Conservation (phyloP, 2,888 invertebrate genomes). For the Tribolium freemani region DNA sequence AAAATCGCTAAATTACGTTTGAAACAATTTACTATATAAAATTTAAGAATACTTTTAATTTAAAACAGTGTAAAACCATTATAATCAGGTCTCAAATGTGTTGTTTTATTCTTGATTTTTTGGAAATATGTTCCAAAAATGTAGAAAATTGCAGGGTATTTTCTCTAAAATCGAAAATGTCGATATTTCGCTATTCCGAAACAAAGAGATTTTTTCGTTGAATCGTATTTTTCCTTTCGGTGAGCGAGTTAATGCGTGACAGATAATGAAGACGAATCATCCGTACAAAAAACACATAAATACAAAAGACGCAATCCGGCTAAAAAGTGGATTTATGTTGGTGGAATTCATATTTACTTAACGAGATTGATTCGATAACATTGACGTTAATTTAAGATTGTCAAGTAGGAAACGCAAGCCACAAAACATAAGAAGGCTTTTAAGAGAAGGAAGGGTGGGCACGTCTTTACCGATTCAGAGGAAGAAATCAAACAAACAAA, state of each 20-base stretch:
- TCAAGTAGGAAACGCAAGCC: slow-evolving; percentile 28
- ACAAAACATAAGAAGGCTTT: slow-evolving; percentile 42
- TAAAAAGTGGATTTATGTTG: slow-evolving; percentile 9
- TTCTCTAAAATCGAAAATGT: too few species aligned
- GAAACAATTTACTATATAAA: too few species aligned
- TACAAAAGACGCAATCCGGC: neutral
- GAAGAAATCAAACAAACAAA: slow-evolving; percentile 35
- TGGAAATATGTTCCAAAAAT: too few species aligned
- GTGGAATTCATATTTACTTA: slow-evolving; percentile 35
- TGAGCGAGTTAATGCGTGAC: neutral
- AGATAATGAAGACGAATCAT: neutral
- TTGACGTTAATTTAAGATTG: slow-evolving; percentile 37
- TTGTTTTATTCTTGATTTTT: too few species aligned
- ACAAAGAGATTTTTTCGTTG: neutral
- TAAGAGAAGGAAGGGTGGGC: slow-evolving; percentile 7
- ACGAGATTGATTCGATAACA: slow-evolving; percentile 38
- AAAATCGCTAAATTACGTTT: too few species aligned
- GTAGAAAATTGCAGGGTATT: too few species aligned
- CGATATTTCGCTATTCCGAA: neutral
- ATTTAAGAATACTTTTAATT: too few species aligned
- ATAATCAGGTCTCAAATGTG: too few species aligned
- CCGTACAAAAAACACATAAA: neutral
- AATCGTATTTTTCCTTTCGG: neutral
- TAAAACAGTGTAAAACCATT: too few species aligned
- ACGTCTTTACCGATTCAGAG: neutral